phyloP scores from a whole-genome alignment of 2,113 vertebrate species.

The Uria lomvia region DNA sequence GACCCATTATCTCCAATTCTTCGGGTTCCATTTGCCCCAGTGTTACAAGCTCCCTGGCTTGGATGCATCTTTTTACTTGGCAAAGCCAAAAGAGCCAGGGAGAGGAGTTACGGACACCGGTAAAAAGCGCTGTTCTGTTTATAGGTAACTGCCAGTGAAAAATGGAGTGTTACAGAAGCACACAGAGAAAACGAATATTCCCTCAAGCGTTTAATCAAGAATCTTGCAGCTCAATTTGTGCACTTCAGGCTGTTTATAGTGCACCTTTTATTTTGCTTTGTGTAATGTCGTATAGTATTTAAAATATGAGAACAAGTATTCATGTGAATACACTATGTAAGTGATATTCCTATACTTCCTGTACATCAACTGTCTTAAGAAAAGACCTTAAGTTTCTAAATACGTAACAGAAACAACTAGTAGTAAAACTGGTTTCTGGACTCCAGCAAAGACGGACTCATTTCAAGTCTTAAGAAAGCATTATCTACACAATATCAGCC shows the following conservation, averaged over 20 bases:
- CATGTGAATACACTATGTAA: neutral
- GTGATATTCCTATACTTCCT: neutral
- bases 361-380: neutral
- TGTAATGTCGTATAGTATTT: neutral
- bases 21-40: neutral
- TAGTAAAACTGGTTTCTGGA: neutral
- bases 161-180: neutral
- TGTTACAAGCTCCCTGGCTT: neutral
- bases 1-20: neutral
- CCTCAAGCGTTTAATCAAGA: slow-evolving; percentile 13
- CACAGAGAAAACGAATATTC: slow-evolving; percentile 12
- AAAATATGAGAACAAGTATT: neutral
- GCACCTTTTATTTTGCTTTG: neutral
- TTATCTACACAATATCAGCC: neutral
- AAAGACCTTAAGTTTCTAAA: neutral
- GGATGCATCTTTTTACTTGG: neutral
- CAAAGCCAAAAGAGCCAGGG: neutral
- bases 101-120: neutral
- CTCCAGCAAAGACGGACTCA: neutral
- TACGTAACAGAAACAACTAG: neutral
- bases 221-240: neutral
- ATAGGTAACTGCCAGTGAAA: neutral
- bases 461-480: neutral
- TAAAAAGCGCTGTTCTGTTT: neutral
- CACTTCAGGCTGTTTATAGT: neutral